These are phyloP conservation scores for Steinernema khuongi DNA, from an alignment of 1,140 invertebrate genomes.

Conservation along the genomic window DNA sequence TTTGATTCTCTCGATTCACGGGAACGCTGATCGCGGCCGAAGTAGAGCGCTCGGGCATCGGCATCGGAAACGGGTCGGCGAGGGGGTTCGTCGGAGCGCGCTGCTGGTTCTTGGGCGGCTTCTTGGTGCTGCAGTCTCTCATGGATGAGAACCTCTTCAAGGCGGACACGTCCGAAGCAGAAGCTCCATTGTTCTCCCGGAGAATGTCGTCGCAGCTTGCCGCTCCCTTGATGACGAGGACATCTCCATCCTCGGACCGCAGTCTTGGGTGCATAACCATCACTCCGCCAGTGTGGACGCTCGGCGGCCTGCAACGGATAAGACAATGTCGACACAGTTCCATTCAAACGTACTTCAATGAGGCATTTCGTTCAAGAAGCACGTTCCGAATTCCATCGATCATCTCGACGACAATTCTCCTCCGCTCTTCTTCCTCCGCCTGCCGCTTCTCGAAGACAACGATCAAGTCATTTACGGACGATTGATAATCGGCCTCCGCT, in stretches of 20 bases:
- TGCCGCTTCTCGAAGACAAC: constrained; percentile 59
- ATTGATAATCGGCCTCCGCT: constrained; percentile 36
- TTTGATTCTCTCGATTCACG: constrained; percentile 4
- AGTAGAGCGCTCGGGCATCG: constrained; percentile 16
- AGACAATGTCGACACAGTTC: constrained; percentile 21
- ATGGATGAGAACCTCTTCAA: neutral
- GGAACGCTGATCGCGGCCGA: constrained; percentile 30
- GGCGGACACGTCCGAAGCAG: neutral
- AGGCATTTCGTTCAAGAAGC: constrained; percentile 40
- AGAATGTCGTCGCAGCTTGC: neutral
- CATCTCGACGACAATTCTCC: constrained; percentile 54
- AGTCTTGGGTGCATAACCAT: constrained; percentile 44
- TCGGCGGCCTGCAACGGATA: constrained; percentile 48
- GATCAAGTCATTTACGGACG: constrained; percentile 53
- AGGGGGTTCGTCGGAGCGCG: constrained; percentile 24
- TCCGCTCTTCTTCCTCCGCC: constrained; percentile 48
- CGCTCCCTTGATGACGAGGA: neutral
- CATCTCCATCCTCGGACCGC: constrained; percentile 36
- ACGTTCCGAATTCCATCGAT: constrained; percentile 45
- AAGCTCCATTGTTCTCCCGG: neutral
- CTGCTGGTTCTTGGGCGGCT: constrained; percentile 15
- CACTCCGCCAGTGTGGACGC: constrained; percentile 48
- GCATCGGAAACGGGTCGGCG: constrained; percentile 29
- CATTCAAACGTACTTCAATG: constrained; percentile 31
- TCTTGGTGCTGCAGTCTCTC: neutral